Percentiles rank a stretch among this genome's conserved stretches.
Conservation (phyloP, 2,888 invertebrate species). For the Agrotis exclamationis region DNA sequence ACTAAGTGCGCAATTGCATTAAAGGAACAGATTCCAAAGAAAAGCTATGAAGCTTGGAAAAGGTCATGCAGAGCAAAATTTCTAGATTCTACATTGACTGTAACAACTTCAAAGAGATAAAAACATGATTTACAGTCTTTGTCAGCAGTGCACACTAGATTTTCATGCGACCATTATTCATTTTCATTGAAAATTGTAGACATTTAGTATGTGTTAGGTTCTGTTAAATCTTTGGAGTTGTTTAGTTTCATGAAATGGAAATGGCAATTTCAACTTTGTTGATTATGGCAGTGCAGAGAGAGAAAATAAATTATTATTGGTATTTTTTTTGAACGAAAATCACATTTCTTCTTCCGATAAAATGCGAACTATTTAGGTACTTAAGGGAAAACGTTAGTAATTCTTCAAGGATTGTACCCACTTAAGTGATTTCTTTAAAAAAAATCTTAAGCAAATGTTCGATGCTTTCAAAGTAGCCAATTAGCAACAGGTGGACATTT, state of each 20-base stretch:
- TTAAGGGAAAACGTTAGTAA: background rate
- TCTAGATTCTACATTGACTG: conserved; percentile 14
- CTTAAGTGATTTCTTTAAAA: conserved; percentile 1
- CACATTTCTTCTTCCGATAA: background rate
- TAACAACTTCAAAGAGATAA: conserved; percentile 29
- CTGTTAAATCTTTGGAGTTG: background rate
- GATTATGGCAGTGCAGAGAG: too few species aligned
- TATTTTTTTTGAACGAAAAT: conserved; percentile 6
- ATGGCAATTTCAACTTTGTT: background rate
- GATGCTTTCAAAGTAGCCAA: conserved; percentile 20
- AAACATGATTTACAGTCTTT: conserved; percentile 35
- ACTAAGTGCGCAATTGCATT: background rate
- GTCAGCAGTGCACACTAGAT: conserved; percentile 17
- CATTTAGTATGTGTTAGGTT: background rate
- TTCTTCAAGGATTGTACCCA: background rate
- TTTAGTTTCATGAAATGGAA: background rate
- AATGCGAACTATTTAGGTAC: conserved; percentile 5
- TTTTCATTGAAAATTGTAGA: conserved; percentile 20
- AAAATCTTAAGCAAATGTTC: background rate
- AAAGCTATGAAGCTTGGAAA: background rate
- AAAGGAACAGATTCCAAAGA: background rate
- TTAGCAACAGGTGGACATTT: conserved; percentile 27
- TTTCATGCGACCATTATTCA: conserved; percentile 27
- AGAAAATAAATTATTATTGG: too few species aligned
- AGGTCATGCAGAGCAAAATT: conserved; percentile 2